Conservation (phyloP, 2,797 vertebrate genomes). For the Ambastaia sidthimunki region DNA sequence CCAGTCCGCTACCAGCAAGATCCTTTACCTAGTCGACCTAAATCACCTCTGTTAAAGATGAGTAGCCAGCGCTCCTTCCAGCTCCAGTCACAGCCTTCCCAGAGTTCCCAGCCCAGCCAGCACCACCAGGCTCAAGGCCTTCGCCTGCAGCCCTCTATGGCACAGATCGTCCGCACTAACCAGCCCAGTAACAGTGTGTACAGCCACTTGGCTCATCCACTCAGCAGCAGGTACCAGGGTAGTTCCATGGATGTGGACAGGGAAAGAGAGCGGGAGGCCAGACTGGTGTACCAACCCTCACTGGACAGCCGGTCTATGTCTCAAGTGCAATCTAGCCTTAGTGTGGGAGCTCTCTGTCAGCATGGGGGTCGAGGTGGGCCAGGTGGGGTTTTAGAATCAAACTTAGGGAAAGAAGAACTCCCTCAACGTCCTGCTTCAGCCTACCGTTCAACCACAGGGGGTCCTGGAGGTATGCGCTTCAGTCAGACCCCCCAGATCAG, state of each 20-base stretch:
- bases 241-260: slow-evolving; percentile 83
- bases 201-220: slow-evolving; percentile 89
- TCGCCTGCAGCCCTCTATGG: slow-evolving; percentile 96
- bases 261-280: slow-evolving; percentile 77
- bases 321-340: slow-evolving; percentile 94
- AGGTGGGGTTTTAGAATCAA: slow-evolving; percentile 78
- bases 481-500: slow-evolving; percentile 97
- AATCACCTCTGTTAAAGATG: slow-evolving; percentile 96
- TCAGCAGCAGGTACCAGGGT: slow-evolving; percentile 90
- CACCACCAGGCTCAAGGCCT: slow-evolving; percentile 88
- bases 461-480: slow-evolving; percentile 86
- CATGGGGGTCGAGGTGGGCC: slow-evolving; percentile 88
- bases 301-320: slow-evolving; percentile 92
- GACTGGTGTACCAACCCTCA: slow-evolving; percentile 94
- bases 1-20: slow-evolving; percentile 95
- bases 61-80: slow-evolving; percentile 95
- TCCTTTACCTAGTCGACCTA: slow-evolving; percentile 90
- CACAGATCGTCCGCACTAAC: slow-evolving; percentile 96
- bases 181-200: slow-evolving; percentile 90
- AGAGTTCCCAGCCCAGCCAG: slow-evolving; percentile 59
- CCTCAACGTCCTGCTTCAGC: slow-evolving; percentile 96
- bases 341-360: slow-evolving; percentile 95
- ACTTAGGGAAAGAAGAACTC: slow-evolving; percentile 92
- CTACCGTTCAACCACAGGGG: slow-evolving; percentile 87
- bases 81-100: slow-evolving; percentile 88